Percentiles rank a stretch among this genome's conserved stretches.
Conservation (phyloP, 1,140 invertebrate genomes). For the Pogonomyrmex barbatus region DNA sequence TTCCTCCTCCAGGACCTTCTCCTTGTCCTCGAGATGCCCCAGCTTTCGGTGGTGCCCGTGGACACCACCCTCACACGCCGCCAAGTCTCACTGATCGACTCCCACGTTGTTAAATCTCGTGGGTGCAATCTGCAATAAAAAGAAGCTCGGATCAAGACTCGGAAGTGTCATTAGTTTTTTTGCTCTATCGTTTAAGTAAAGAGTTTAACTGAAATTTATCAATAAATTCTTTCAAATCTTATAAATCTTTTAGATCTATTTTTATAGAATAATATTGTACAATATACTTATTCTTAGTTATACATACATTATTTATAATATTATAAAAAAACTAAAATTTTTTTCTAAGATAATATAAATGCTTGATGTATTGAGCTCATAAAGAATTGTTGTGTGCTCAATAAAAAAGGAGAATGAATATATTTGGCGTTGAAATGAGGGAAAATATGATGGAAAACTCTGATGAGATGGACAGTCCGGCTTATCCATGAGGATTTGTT, state of each 20-base stretch:
- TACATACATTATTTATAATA: too few species aligned
- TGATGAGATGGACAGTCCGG: not conserved
- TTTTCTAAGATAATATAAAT: not conserved
- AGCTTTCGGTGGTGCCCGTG: constrained; percentile 74
- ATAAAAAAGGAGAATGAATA: not conserved
- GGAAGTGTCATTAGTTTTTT: not conserved
- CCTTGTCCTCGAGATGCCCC: constrained; percentile 74
- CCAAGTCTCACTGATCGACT: constrained; percentile 71
- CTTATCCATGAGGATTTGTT: not conserved
- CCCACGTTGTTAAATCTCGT: constrained; percentile 65
- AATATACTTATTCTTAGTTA: not conserved
- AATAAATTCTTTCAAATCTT: not conserved
- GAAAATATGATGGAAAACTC: constrained; percentile 7
- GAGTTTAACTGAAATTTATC: not conserved
- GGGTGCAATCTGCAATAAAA: constrained; percentile 72
- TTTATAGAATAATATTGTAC: not conserved
- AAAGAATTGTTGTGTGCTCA: not conserved
- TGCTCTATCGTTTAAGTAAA: not conserved
- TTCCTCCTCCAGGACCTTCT: constrained; percentile 79
- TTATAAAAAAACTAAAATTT: not conserved
- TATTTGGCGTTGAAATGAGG: not conserved
- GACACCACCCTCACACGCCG: constrained; percentile 68
- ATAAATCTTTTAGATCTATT: not conserved
- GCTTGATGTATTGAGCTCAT: not conserved
- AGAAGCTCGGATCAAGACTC: not conserved